Evolutionary conservation across 1,140 invertebrate genomes (phyloP).

Genomic region (Cyclargus thomasi): DNA sequence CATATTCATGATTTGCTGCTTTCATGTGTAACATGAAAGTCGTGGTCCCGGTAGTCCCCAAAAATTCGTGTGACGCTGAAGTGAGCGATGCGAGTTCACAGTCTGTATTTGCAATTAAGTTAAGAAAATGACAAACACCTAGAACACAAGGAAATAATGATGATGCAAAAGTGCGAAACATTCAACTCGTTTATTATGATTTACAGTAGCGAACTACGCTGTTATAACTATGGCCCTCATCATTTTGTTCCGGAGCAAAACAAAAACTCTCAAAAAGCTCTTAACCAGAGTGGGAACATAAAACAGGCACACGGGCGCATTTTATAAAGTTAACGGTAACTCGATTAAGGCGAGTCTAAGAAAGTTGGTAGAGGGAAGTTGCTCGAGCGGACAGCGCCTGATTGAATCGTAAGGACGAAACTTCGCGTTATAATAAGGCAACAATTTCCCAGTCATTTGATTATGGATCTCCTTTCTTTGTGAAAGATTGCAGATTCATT

Average conservation of each 20-base stretch:
- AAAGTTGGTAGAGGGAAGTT: constrained; percentile 39
- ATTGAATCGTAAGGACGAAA: constrained; percentile 39
- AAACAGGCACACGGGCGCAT: constrained; percentile 52
- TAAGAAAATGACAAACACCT: neutral
- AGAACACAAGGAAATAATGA: neutral
- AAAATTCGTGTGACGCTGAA: no score
- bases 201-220: constrained; percentile 12
- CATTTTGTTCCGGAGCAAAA: constrained; percentile 25
- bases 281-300: constrained; percentile 51
- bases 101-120: neutral
- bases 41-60: no score
- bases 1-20: no score
- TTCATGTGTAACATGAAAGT: no score
- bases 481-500: constrained; percentile 15
- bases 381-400: constrained; percentile 32
- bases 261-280: constrained; percentile 51
- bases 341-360: constrained; percentile 56
- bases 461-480: constrained; percentile 15
- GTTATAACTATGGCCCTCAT: constrained; percentile 18
- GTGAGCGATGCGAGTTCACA: no score
- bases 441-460: constrained; percentile 22
- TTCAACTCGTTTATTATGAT: constrained; percentile 17
- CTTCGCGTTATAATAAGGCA: constrained; percentile 23
- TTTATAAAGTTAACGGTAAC: constrained; percentile 62
- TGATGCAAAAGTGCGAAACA: neutral